Conservation (phyloP, 2,113 vertebrate species). For the Alligator mississippiensis region DNA sequence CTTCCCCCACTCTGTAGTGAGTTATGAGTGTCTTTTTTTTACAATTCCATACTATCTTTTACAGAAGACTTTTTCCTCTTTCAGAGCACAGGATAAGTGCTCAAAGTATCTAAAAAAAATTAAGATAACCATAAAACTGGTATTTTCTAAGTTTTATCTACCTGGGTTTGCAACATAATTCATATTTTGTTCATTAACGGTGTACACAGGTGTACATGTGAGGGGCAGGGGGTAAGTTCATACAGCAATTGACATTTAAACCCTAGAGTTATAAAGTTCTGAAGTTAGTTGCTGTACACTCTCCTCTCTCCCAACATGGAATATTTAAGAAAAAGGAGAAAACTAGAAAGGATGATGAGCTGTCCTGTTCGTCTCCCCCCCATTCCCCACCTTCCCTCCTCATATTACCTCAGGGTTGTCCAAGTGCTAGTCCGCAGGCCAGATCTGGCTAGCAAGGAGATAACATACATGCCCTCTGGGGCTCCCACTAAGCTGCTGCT, state of each 20-base stretch:
- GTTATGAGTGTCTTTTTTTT: not conserved
- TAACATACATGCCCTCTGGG: too few relatives aligned
- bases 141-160: not conserved
- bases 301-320: not conserved
- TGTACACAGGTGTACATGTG: rapidly evolving
- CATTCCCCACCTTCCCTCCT: too few relatives aligned
- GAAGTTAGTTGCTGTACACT: not conserved
- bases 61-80: not conserved
- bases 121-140: not conserved
- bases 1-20: too few relatives aligned
- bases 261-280: not conserved
- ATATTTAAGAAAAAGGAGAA: not conserved
- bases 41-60: not conserved
- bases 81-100: rapidly evolving
- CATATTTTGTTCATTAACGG: not conserved
- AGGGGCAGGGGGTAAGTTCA: not conserved
- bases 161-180: not conserved
- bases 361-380: not conserved
- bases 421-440: too few relatives aligned
- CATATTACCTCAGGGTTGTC: too few relatives aligned
- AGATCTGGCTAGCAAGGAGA: too few relatives aligned
- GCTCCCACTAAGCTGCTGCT: too few relatives aligned
- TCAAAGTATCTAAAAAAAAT: not conserved
- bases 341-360: rapidly evolving
- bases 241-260: not conserved